Conservation (phyloP, 2,797 vertebrate genomes). For the Melanotaenia parkinsoni region DNA sequence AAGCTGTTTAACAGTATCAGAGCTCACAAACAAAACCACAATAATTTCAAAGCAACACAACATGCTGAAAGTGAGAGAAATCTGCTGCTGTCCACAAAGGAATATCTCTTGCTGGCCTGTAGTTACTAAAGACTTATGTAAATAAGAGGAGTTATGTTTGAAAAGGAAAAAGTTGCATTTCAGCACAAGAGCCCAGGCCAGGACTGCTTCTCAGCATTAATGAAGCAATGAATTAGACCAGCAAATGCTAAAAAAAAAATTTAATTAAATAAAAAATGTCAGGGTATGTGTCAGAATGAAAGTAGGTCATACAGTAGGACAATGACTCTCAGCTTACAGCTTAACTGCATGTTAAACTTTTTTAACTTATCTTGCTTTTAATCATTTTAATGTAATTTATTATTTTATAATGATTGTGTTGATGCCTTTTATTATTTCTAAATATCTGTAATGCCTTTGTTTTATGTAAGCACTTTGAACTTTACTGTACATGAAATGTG, state of each 20-base stretch:
- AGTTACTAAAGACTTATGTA: not conserved
- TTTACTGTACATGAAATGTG: too few relatives aligned
- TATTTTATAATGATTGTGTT: too few relatives aligned
- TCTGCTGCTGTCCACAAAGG: not conserved
- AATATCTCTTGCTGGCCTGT: not conserved
- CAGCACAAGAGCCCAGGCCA: not conserved
- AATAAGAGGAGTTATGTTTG: not conserved
- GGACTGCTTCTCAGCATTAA: not conserved
- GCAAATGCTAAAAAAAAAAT: not conserved
- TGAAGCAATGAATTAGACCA: not conserved
- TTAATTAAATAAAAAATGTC: not conserved
- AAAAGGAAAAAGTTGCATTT: not conserved
- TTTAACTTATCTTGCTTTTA: too few relatives aligned
- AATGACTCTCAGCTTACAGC: not conserved
- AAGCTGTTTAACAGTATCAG: not conserved
- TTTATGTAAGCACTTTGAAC: too few relatives aligned
- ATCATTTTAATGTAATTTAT: too few relatives aligned
- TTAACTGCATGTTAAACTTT: too few relatives aligned
- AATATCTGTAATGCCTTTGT: too few relatives aligned
- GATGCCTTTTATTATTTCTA: too few relatives aligned
- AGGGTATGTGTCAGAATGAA: not conserved
- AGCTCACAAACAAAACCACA: not conserved
- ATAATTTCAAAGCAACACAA: not conserved
- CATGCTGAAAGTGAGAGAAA: not conserved
- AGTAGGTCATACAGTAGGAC: not conserved